Evolutionary conservation across 2,797 vertebrate genomes (phyloP), one percentile per base, ranked within the genome.

Genomic region (Triplophysa yarkandensis): DNA sequence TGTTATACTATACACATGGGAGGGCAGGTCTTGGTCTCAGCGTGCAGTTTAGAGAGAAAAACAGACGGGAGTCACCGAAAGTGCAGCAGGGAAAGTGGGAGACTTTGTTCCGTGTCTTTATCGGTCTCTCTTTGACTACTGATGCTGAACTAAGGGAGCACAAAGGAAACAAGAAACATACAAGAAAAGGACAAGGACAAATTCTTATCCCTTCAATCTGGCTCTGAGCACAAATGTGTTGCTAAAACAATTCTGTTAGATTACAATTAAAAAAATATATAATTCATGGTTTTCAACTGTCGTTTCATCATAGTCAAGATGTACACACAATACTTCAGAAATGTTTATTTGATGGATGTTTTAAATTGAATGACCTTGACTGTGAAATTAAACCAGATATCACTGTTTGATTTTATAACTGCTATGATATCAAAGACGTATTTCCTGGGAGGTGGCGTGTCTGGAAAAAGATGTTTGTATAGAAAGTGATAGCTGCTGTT

Each of bases 371-470:
- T 79, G 71, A 62, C 65, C 76, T 74, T 80, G 9, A 14, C 34
- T 32, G 39, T 83, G 81, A 81, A 81, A 86, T 84, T 72, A 81
- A 71, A 64, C 64, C 48, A n/a, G 77, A 85, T 66, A 68, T 41
- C 17, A 16, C 36, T 19, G 48, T 80, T 81, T 82, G 73, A 79
- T 84, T 82, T 68, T 8, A 72, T 52, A 76, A 74, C 60, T 76
- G 70, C 77, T 82, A 74, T 76, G 70, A 71, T 72, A 73, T 44
- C 74, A 68, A 77, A 69, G n/a, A 75, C 41, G 76, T 74, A 74
- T 86, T 83, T 88, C 64, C 78, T 78, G 74, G 79, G 68, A 86
- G 76, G 61, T n/a, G 65, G 68, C 61, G 63, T 25, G 41, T 30
- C 68, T 82, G 82, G 63, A 57, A 70, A 46, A 58, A 81, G 79